Evolutionary conservation across 2,797 vertebrate species (phyloP), one percentile per base, ranked within the genome.

Genomic region (Acrocephalus scirpaceus): DNA sequence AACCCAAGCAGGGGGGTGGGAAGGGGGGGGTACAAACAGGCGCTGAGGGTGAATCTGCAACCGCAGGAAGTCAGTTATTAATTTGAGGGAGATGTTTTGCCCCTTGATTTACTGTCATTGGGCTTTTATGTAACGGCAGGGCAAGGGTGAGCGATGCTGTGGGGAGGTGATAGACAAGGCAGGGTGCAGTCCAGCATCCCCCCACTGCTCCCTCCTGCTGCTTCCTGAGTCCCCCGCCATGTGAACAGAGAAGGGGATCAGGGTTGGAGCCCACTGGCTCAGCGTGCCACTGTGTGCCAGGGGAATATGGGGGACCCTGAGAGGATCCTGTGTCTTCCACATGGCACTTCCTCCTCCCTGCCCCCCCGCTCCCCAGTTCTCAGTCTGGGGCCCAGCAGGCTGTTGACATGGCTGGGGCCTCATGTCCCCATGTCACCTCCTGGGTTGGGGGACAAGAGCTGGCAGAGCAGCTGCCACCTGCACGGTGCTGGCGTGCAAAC

Each of bases 1-100:
- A 95, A 92, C 82, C 20, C 20, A 86, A 88, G 30, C 8, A 7
- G 61, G 66, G 70, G 77, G 56, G 40, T 3, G 23, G 3, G 57
- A 42, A 53, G 65, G 11, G 27, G 19, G 57, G 88, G 57, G 62
- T 40, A 80, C 57, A 75, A 91, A 66, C 88, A 45, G 79, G 81
- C 36, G 2, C 87, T 78, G 86, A 82, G 79, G 93, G 96, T 94
- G 95, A 95, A 94, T 93, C 82, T 88, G 93, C 94, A 97, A 96
- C 90, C n/a, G 15, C 97, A 97, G 97, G 97, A 97, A 97, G 96
- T 97, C 94, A 84, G 97, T 96, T 97, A 95, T 95, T 95, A 94
- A 94, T 96, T 92, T 32, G 15, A 88, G 85, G 32, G 83, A 84
- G 95, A 87, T n/a, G 86, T 95, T 96, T 93, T 92, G 95, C 89